Base-by-base conservation (phyloP, 2,113 vertebrate genomes). In the Oryzias celebensis region DNA sequence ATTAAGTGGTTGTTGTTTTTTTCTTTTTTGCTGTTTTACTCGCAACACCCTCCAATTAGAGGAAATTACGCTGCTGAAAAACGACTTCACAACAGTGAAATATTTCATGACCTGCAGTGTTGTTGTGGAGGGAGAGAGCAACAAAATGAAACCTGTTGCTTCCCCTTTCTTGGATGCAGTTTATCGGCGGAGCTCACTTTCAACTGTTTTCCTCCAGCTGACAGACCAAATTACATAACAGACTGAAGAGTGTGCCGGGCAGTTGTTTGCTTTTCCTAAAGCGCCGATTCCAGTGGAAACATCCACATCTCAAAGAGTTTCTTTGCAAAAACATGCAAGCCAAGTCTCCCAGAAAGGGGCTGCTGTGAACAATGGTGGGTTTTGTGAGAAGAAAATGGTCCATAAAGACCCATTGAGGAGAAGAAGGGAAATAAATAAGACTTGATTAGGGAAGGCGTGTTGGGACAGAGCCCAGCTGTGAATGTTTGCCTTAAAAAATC, bases 321-420 rank as follows among this genome's bases (percentile, higher is more conserved):
- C 31, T 50, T 45, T 47, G 47, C 36, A 53, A 73, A 75, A 69
- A 64, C 66, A 81, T 28, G 45, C 57, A 4, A 58, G 78, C 73
- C 12, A 64, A 54, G 65, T 77, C 58, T 47, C 68, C 70, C 50
- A 62, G 45, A 82, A 69, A 51, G 22, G 10, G 46, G 5, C 56
- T 65, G 24, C 3, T 23, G 62, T 62, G 71, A 61, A 90, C 83
- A 90, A 90, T 83, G 80, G 83, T 74, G 61, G 75, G 80, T 82
- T 79, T 83, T 88, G 87, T 90, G 68, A 41, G 48, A 46, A 77
- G 79, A 83, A 77, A 86, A 77, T 65, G 58, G 56, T 45, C 74
- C 82, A 82, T 85, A 84, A 87, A 89, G 75, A 63, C 65, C 69
- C 77, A 77, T 86, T 89, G 85, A 87, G 81, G 52, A 82, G 77